Percentiles rank a stretch among this genome's conserved stretches.
phyloP scores from a whole-genome alignment of 2,113 vertebrate species.

The Microcebus murinus region DNA sequence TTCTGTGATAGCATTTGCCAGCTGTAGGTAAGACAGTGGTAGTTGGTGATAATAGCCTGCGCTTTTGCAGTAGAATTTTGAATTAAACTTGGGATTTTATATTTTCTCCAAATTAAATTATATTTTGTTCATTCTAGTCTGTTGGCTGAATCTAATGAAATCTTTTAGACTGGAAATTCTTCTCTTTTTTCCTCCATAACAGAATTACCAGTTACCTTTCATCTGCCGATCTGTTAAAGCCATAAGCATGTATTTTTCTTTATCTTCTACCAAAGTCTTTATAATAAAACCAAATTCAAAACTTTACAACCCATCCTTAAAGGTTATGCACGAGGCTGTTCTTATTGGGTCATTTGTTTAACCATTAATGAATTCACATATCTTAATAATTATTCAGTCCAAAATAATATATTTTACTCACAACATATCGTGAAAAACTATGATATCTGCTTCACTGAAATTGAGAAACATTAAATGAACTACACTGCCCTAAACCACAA shows the following conservation, averaged over 20 bases:
- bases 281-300: background rate
- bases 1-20: background rate
- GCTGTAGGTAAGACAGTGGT: background rate
- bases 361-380: background rate
- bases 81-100: background rate
- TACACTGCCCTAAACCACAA: background rate
- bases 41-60: no score
- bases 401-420: background rate
- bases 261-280: background rate
- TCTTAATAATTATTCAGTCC: background rate
- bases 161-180: background rate
- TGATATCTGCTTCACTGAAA: background rate
- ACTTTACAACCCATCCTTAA: background rate
- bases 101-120: background rate
- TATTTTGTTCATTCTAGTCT: background rate
- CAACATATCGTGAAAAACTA: background rate
- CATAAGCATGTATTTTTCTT: background rate
- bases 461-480: background rate
- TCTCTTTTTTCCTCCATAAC: background rate
- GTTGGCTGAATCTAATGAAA: background rate
- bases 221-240: background rate
- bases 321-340: background rate
- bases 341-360: constrained; percentile 18
- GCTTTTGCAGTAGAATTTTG: background rate
- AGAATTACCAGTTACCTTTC: background rate